Evolutionary conservation across 37 sponge, comb jelly and placozoan species (phyloP).

Genomic region (Diacarnus erythraeanus): DNA sequence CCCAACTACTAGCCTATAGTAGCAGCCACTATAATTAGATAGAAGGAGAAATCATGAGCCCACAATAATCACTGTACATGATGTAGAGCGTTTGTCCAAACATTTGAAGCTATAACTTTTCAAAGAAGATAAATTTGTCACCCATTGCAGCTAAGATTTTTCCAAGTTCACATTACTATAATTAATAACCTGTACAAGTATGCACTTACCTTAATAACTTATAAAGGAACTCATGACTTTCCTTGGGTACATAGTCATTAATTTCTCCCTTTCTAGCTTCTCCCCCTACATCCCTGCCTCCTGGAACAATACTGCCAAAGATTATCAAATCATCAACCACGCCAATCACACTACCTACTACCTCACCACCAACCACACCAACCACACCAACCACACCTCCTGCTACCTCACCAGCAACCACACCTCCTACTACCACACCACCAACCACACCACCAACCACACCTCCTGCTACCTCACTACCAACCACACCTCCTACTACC

Average conservation of each 20-base stretch:
- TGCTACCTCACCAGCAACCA: not conserved
- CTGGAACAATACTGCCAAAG: not conserved
- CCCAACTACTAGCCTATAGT: too few relatives aligned
- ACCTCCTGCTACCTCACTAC: not conserved
- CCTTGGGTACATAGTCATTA: too few relatives aligned
- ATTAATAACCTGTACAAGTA: too few relatives aligned
- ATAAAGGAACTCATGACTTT: too few relatives aligned
- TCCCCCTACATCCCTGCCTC: not conserved
- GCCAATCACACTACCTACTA: not conserved
- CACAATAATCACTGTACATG: too few relatives aligned
- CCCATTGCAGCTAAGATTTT: too few relatives aligned
- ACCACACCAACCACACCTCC: not conserved
- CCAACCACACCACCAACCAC: constrained; percentile 9
- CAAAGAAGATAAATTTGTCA: too few relatives aligned
- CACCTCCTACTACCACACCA: not conserved
- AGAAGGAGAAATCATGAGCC: too few relatives aligned
- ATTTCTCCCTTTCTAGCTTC: not conserved
- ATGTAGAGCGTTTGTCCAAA: too few relatives aligned
- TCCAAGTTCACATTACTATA: too few relatives aligned
- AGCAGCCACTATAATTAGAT: not conserved
- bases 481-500: not conserved
- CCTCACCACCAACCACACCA: not conserved
- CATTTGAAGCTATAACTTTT: too few relatives aligned
- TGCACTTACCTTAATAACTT: too few relatives aligned
- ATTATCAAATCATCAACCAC: not conserved